Evolutionary conservation across 2,113 vertebrate genomes (phyloP), one percentile per base, ranked within the genome.

Genomic region (Tyrannus savana): DNA sequence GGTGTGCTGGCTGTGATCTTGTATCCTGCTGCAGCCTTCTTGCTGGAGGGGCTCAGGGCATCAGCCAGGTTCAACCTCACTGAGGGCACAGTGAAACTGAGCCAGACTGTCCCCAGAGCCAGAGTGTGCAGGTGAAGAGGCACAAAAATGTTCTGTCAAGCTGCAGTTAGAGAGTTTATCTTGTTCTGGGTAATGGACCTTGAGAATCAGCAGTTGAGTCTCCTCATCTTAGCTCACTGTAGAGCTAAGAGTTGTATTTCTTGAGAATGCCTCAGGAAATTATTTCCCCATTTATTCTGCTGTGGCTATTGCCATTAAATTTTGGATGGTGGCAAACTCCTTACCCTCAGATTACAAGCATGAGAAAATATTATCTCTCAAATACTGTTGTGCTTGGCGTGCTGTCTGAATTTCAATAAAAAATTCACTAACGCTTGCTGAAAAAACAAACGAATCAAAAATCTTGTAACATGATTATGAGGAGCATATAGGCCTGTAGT

Each of bases 11-110:
- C 31, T 73, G 3, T 13, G 41, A 24, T 37, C 6, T 1, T 6
- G 1, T 33, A 25, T 6, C 7, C 37, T 28, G 47, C 2, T 8
- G 50, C 66, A 69, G 44, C 10, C 7, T 3, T 13, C 4, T 71
- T 24, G 9, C 18, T 18, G 14, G 31, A 33, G 11, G 3, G 24
- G 22, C 42, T 88, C 50, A 7, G 11, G 14, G 14, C 3, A 2
- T 33, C 11, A 52, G 58, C 14, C 39, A 30, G 1, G 6, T 46
- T 85, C 52, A 60, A 21, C 30, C 0, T 7, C 0, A 1, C 7
- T 68, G 83, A 41, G 33, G 28, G 21, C 42, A 22, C 49, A 35
- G 27, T 22, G 25, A 47, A 47, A 33, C 19, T 15, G n/a, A 69
- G 31, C 8, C 0, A 2, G 39, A 14, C 17, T 33, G 23, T n/a